Percentiles rank a stretch among this genome's conserved stretches.
These are phyloP conservation scores for Candidula unifasciata DNA, from an alignment of 2,888 invertebrate genomes.

Conservation along the genomic window DNA sequence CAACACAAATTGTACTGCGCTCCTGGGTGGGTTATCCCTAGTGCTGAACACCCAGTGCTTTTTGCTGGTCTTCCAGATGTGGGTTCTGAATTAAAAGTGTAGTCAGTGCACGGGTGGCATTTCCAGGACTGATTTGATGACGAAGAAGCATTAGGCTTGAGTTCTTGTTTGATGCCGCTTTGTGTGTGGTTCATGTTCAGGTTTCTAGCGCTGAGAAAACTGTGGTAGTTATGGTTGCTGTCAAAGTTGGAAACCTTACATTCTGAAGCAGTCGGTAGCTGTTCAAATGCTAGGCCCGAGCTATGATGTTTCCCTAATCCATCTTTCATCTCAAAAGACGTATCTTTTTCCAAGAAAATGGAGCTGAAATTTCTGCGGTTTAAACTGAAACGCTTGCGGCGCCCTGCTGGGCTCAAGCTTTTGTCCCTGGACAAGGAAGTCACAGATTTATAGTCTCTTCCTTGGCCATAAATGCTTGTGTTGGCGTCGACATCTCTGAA, in stretches of 20 bases:
- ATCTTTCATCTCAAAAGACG: not conserved
- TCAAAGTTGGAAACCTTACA: not conserved
- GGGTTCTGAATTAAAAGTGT: not conserved
- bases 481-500: not conserved
- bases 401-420: not conserved
- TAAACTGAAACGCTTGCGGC: too few species aligned
- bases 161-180: not conserved
- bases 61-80: not conserved
- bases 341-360: not conserved
- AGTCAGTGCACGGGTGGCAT: not conserved
- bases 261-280: not conserved
- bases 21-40: too few species aligned
- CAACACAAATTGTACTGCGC: not conserved
- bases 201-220: not conserved
- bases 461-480: not conserved
- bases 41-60: not conserved
- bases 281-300: not conserved
- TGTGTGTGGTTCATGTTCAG: not conserved
- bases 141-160: not conserved
- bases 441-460: not conserved
- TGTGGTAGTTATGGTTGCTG: not conserved
- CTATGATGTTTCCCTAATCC: too few species aligned
- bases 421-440: not conserved
- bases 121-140: too few species aligned
- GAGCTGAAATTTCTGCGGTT: not conserved